Evolutionary conservation across 2,113 vertebrate species (phyloP).

Genomic region (Clarias magur): DNA sequence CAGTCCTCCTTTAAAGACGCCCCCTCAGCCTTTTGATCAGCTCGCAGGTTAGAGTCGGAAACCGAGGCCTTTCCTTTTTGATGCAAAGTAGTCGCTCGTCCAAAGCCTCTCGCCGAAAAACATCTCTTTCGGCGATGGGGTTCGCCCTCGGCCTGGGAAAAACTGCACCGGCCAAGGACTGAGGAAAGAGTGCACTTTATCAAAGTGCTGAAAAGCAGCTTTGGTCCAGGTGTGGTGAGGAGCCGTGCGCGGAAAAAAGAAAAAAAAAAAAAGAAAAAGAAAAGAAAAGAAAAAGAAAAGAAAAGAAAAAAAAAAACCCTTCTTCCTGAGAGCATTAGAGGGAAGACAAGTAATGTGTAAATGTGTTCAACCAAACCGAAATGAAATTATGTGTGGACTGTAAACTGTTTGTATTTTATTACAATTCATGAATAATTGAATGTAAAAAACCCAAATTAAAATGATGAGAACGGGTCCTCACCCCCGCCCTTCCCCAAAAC

Average conservation of each 20-base stretch:
- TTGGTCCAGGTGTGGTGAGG: conserved; percentile 67
- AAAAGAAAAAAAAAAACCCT: too few relatives aligned
- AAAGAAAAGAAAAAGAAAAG: too few relatives aligned
- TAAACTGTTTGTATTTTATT: not conserved
- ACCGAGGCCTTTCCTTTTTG: conserved; percentile 65
- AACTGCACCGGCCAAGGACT: conserved; percentile 67
- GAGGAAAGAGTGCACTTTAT: conserved; percentile 60
- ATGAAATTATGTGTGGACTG: not conserved
- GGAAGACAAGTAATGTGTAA: not conserved
- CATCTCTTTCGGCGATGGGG: conserved; percentile 72
- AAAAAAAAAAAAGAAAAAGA: too few relatives aligned
- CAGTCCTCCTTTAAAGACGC: conserved; percentile 67
- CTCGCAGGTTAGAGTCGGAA: conserved; percentile 79
- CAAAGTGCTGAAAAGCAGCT: conserved; percentile 65
- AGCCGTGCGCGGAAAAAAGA: conserved; percentile 11
- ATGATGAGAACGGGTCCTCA: not conserved
- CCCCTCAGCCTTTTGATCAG: conserved; percentile 78
- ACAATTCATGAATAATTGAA: not conserved
- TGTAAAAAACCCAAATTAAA: not conserved
- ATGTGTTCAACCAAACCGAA: not conserved
- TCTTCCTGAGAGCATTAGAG: conserved; percentile 36
- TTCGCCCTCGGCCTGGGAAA: conserved; percentile 72
- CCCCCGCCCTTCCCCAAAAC: too few relatives aligned
- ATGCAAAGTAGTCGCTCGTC: conserved; percentile 78
- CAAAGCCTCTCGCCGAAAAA: conserved; percentile 71